A percentile compares a stretch with the other conserved stretches of the same genome.
Conservation (phyloP, 2,888 invertebrate genomes). For the Meteorus cinctellus region DNA sequence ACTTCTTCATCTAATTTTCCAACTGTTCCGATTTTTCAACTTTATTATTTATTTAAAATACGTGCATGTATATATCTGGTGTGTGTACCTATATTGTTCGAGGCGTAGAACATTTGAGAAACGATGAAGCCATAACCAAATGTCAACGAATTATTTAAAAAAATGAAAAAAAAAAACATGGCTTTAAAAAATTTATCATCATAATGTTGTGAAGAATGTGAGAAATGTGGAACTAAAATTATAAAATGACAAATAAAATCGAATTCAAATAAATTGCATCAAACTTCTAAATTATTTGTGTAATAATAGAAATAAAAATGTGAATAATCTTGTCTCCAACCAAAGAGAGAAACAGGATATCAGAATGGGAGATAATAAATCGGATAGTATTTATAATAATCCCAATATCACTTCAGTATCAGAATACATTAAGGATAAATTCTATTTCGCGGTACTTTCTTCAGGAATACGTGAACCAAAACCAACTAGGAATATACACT, state of each 20-base stretch:
- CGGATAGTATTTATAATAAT: slow-evolving; percentile 54
- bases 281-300: background rate
- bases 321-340: background rate
- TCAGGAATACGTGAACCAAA: slow-evolving; percentile 84
- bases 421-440: slow-evolving; percentile 65
- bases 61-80: background rate
- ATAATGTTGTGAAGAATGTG: background rate
- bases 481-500: slow-evolving; percentile 85
- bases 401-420: slow-evolving; percentile 59
- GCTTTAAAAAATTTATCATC: slow-evolving; percentile 7
- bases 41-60: background rate
- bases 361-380: slow-evolving; percentile 26
- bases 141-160: background rate
- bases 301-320: background rate
- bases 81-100: background rate
- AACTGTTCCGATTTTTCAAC: background rate
- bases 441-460: slow-evolving; percentile 92
- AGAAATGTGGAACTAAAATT: background rate
- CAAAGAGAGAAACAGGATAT: background rate
- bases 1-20: slow-evolving; percentile 13
- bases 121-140: background rate
- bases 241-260: slow-evolving; percentile 14
- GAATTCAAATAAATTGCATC: slow-evolving; percentile 2
- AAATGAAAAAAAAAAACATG: background rate
- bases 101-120: background rate